These are phyloP conservation scores for Luffia ferchaultella DNA, from an alignment of 2,888 invertebrate species.

Conservation along the genomic window DNA sequence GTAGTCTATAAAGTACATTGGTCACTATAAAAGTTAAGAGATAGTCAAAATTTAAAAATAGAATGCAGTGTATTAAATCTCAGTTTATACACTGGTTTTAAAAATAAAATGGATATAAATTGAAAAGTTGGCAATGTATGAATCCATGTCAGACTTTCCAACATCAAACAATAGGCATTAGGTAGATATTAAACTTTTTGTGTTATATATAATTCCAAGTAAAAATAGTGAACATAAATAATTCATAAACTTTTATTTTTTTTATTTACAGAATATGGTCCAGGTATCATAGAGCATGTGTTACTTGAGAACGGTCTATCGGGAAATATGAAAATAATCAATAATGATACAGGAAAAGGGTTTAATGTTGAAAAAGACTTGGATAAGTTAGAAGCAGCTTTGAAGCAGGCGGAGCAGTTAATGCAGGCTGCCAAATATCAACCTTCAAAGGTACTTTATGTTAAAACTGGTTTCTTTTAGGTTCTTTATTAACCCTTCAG, in stretches of 20 bases:
- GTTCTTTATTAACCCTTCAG: too few species aligned
- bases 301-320: slow-evolving; percentile 75
- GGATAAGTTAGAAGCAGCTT: slow-evolving; percentile 68
- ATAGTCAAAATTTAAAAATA: too few species aligned
- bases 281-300: slow-evolving; percentile 92
- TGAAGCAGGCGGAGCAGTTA: slow-evolving; percentile 74
- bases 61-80: too few species aligned
- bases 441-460: slow-evolving; percentile 67
- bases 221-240: not conserved
- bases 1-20: too few species aligned
- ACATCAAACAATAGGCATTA: not conserved
- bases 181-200: not conserved
- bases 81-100: too few species aligned
- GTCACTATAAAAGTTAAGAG: too few species aligned
- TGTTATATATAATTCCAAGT: too few species aligned
- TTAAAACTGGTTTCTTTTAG: too few species aligned
- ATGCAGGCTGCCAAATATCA: slow-evolving; percentile 62
- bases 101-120: not conserved
- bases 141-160: not conserved
- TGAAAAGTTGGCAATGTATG: not conserved
- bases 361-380: slow-evolving; percentile 72
- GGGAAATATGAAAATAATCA: slow-evolving; percentile 46
- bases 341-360: slow-evolving; percentile 62
- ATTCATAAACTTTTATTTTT: too few species aligned
- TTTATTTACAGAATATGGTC: slow-evolving; percentile 86